These are phyloP conservation scores for Cephalopholis sonnerati DNA, from an alignment of 2,113 vertebrate genomes.

Conservation along the genomic window DNA sequence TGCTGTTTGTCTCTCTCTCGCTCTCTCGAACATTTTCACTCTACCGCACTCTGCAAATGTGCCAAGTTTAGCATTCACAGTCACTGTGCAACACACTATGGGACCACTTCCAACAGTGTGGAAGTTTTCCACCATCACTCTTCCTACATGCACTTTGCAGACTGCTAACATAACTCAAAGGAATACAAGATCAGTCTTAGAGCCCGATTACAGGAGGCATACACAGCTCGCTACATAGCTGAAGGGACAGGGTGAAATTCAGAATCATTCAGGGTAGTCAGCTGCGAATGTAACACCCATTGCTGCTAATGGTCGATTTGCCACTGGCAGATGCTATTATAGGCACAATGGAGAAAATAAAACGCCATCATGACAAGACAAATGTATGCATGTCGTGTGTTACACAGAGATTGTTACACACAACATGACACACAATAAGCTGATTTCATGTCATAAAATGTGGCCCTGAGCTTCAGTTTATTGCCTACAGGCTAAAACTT, in stretches of 20 bases:
- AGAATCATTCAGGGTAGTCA: constrained; percentile 42
- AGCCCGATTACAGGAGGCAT: constrained; percentile 32
- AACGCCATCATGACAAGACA: not conserved
- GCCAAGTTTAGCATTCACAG: constrained; percentile 58
- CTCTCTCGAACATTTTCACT: constrained; percentile 17
- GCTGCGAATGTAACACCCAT: constrained; percentile 44
- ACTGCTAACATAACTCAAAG: constrained; percentile 47
- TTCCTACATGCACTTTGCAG: constrained; percentile 39
- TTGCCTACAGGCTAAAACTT: constrained; percentile 2
- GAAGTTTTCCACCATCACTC: constrained; percentile 51
- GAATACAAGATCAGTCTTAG: constrained; percentile 44
- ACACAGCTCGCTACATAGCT: constrained; percentile 28
- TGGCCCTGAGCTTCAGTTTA: not conserved
- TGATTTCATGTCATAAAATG: constrained; percentile 2
- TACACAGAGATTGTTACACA: not conserved
- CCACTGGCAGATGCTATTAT: constrained; percentile 21
- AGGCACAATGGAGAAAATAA: not conserved
- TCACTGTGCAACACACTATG: constrained; percentile 48
- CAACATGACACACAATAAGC: not conserved
- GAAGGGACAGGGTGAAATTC: constrained; percentile 29
- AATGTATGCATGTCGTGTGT: constrained; percentile 2
- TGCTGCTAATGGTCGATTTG: constrained; percentile 11
- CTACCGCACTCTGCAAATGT: constrained; percentile 31
- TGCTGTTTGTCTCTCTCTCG: constrained; percentile 18
- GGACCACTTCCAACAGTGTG: constrained; percentile 44